Evolutionary conservation across 92 coral and sea anemone species (phyloP).

Genomic region (Phenganax marumi): DNA sequence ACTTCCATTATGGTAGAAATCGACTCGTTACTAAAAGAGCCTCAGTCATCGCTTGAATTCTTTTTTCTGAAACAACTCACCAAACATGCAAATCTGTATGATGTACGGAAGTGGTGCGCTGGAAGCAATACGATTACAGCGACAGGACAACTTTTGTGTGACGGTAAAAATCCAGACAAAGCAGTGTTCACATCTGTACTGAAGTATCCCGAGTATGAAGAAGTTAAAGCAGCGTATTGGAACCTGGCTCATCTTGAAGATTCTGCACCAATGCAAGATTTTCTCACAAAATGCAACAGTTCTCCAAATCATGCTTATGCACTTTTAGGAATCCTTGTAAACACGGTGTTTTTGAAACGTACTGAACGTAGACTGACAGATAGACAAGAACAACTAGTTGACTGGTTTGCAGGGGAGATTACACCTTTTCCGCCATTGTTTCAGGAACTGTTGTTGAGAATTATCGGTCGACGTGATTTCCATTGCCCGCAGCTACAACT

Average conservation of each 20-base stretch:
- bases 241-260: constrained; percentile 3
- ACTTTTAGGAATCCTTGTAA: constrained; percentile 60
- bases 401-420: constrained; percentile 47
- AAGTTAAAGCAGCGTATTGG: constrained; percentile 36
- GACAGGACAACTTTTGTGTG: constrained; percentile 48
- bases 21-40: constrained; percentile 48
- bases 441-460: constrained; percentile 57
- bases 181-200: constrained; percentile 31
- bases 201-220: constrained; percentile 29
- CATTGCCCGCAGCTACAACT: constrained; percentile 57
- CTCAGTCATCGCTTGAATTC: constrained; percentile 35
- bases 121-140: constrained; percentile 54
- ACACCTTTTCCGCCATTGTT: constrained; percentile 42
- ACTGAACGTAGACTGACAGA: constrained; percentile 66
- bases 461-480: constrained; percentile 69
- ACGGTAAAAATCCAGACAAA: constrained; percentile 32
- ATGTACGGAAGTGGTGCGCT: constrained; percentile 57
- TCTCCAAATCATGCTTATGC: constrained; percentile 51
- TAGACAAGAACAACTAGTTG: constrained; percentile 67
- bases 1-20: constrained; percentile 62
- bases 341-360: constrained; percentile 71
- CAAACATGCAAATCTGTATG: constrained; percentile 57
- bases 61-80: constrained; percentile 79
- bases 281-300: neutral
- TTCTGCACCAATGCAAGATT: neutral